Conservation (phyloP, 2,888 invertebrate species). For the Rhogogaster chlorosoma region DNA sequence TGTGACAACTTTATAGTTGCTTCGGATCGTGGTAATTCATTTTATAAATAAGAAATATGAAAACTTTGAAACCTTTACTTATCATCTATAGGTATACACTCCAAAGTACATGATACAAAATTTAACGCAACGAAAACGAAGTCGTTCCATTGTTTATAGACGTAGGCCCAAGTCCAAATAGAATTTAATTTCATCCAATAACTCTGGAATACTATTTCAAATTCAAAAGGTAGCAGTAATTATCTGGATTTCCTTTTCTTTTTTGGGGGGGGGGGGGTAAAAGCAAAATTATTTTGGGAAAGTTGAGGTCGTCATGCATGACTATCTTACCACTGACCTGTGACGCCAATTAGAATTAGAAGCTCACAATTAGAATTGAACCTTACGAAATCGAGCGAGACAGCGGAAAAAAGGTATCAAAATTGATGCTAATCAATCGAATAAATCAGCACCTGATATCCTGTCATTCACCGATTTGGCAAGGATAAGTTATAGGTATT, state of each 20-base stretch:
- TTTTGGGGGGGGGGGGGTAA: not conserved
- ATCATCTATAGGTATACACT: not conserved
- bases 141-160: not conserved
- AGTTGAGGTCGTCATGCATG: not conserved
- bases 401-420: not conserved
- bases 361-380: not conserved
- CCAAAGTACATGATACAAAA: not conserved
- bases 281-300: not conserved
- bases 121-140: not conserved
- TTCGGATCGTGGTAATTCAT: not conserved
- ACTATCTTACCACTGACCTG: not conserved
- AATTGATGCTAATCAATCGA: constrained; percentile 2
- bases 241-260: not conserved
- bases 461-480: not conserved
- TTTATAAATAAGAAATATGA: constrained; percentile 1
- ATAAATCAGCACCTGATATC: constrained; percentile 10
- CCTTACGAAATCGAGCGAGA: not conserved
- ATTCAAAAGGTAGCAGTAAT: not conserved
- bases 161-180: not conserved
- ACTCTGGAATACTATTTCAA: not conserved
- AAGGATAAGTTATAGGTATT: not conserved
- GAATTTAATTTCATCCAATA: not conserved
- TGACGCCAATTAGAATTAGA: not conserved
- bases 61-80: not conserved
- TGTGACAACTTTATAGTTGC: not conserved